Evolutionary conservation across 2,888 invertebrate genomes (phyloP), one percentile per base, ranked within the genome.

Genomic region (Trachelus troglodyta): DNA sequence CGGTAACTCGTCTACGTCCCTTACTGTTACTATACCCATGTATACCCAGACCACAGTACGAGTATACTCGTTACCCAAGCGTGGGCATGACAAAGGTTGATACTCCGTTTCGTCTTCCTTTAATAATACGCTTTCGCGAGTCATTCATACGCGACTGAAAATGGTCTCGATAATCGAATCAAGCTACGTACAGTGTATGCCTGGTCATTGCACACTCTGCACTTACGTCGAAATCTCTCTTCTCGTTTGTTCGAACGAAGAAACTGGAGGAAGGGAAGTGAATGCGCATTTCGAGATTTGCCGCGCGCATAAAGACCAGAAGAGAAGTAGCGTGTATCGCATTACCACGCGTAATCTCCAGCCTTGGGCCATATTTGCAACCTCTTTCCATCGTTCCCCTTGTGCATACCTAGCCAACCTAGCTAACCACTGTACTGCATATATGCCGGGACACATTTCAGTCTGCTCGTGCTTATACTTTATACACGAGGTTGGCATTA

Each of bases 291-390:
- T 56, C 56, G 56, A 56, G 56, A 56, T 56, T 56, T 23, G 56
- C 56, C 56, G 23, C 23, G 23, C 23, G 30, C 71, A 71, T 31
- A 56, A 56, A 56, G 56, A 56, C 23, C 56, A 23, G 56, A 56
- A 23, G 56, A 56, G 23, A 76, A 76, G 79, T 79, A 77, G 73
- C 77, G 79, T 85, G 69, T 76, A 87, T 88, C 85, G 83, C 81
- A 77, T 87, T 87, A 87, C 87, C 80, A 75, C 78, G 81, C 84
- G 82, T 88, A 87, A 89, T 89, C 87, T 84, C 77, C 81, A 89
- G 85, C 87, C 87, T 86, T 85, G 84, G 85, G 86, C 85, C 84
- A 88, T 85, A 87, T 89, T 87, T 83, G 82, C 85, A 85, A 83
- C 83, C 81, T 84, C 83, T 86, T 85, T 83, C 80, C 78, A 56